Base-by-base conservation (phyloP, 2,888 invertebrate species). In the Lysandra coridon region DNA sequence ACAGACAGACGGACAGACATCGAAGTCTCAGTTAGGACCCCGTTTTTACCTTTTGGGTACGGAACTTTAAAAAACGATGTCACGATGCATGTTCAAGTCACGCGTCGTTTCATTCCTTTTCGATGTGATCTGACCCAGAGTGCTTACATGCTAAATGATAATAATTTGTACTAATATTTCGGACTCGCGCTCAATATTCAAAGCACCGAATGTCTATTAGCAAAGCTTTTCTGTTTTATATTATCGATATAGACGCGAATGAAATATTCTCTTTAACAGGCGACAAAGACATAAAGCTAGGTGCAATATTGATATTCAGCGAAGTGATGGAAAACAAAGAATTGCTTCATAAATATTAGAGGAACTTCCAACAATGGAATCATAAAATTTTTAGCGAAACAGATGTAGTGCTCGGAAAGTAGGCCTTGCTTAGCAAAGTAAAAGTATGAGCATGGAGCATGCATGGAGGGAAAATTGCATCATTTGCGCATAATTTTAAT, bases 311-410 rank as follows among this genome's bases (percentile, higher is more conserved):
- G 40, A 44, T 78, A 78, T 78, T 64, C 44, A 78, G 44, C 78
- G 78, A 77, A 64, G 75, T 73, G 78, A 79, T 76, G 79, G 83
- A 84, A 85, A 86, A 86, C 85, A 85, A 86, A 86, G 82, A 83
- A 84, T 85, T 83, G 83, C 69, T 69, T 69, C 33, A 69, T 69
- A 37, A 69, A 69, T 69, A 69, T 69, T 33, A 69, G 69, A 69
- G 17, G 69, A 69, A 37, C 69, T 69, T 69, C 69, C 69, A 33
- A 69, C 69, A 69, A 69, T 37, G 17, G 69, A 2, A 69, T 69
- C 69, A 69, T 69, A 69, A 69, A 69, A 37, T 69, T 69, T 64
- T 69, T 33, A 37, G 17, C 69, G 69, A 69, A 69, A 69, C 69
- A 69, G 33, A 69, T 37, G 69, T 69, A 69, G 69, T 69, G 69